Evolutionary conservation across 1,140 invertebrate genomes (phyloP).

Genomic region (Rhyzopertha dominica): DNA sequence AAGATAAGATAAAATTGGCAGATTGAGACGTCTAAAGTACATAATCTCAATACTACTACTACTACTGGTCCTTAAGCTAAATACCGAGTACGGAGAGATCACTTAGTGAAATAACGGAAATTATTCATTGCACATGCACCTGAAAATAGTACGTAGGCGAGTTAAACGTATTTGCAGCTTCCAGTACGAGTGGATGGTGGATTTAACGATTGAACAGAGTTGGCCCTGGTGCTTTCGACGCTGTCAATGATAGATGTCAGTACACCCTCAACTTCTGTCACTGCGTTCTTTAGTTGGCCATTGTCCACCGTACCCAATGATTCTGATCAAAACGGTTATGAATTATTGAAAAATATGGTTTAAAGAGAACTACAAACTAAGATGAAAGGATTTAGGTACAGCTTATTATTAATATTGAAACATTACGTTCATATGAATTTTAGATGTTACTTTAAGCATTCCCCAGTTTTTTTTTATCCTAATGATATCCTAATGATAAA

Average conservation of each 20-base stretch:
- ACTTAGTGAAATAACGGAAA: too few species aligned
- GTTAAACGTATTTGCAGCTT: too few species aligned
- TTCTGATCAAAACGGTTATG: constrained; percentile 43
- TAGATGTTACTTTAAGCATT: background rate
- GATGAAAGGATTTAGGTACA: background rate
- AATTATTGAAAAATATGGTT: constrained; percentile 8
- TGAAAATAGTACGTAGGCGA: too few species aligned
- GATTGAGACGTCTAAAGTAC: too few species aligned
- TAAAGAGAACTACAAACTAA: constrained; percentile 7
- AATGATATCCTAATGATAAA: too few species aligned
- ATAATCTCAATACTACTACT: too few species aligned
- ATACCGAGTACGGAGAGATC: too few species aligned
- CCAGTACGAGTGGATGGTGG: background rate
- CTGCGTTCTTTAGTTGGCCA: constrained; percentile 52
- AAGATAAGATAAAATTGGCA: too few species aligned
- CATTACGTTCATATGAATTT: background rate
- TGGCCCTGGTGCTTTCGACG: constrained; percentile 43
- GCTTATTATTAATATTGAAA: background rate
- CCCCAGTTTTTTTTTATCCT: too few species aligned
- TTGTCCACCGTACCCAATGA: constrained; percentile 52
- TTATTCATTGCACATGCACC: too few species aligned
- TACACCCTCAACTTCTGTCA: constrained; percentile 57
- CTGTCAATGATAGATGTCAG: constrained; percentile 51
- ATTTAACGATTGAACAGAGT: constrained; percentile 20
- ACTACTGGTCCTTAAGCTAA: too few species aligned